Evolutionary conservation across 2,797 vertebrate species (phyloP), one percentile per base, ranked within the genome.

Genomic region (Fistularia tabacaria): DNA sequence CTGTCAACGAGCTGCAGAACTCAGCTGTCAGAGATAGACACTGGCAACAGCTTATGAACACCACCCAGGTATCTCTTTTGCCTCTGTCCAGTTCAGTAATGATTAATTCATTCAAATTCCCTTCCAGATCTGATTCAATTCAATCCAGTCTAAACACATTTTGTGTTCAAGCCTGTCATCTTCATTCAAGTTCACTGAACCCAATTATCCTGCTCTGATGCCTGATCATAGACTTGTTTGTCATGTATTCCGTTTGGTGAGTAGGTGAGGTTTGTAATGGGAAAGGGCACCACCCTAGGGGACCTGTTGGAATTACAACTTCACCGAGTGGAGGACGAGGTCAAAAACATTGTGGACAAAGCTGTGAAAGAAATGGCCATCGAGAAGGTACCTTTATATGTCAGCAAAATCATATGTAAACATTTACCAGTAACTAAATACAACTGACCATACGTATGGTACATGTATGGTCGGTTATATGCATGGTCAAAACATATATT

Each of bases 291-390:
- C 36, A 90, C 84, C 10, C 73, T 92, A 54, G 90, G 91, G 14
- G 88, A 91, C 58, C 83, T 94, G 25, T 70, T 92, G 63, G 87
- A 88, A 80, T 82, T 93, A 64, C 91, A 93, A 37, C 87, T 92
- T 56, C 87, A 90, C 37, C 89, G 85, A 40, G 85, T 93, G 10
- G 88, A 92, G 79, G 91, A 92, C 15, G 91, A 93, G 80, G 87
- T 92, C 46, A 91, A 92, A 77, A 86, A 85, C 72, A 93, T 90
- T 37, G 84, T 92, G 63, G 89, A 91, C 77, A 92, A 94, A 81
- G 86, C 90, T 46, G 86, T 90, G 54, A 92, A 92, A 82, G 87
- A 94, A 86, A 91, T 85, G 87, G 81, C 76, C n/a, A 87, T 87
- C 49, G 86, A 89, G 64, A 89, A 87, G 79, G 87, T 85, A 50